Evolutionary conservation across 1,140 invertebrate genomes (phyloP), one percentile per base, ranked within the genome.

Genomic region (Harlomillsia oculata): DNA sequence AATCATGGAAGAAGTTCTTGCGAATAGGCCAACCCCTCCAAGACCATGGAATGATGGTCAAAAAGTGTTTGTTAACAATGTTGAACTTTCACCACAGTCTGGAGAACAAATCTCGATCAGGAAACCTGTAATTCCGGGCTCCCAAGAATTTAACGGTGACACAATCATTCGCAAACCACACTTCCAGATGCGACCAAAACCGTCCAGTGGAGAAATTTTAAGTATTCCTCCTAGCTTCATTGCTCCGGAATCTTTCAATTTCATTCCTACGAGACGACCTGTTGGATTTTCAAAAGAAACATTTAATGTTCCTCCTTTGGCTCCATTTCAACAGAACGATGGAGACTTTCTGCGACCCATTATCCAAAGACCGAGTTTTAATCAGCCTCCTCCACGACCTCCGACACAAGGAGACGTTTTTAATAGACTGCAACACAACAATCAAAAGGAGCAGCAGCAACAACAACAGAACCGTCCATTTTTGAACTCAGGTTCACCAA

Each of bases 61-160:
- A 14, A 57, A 57, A 51, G 46, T 57, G 1, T 36, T 46, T 16
- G 32, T 46, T 5, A 57, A 57, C 25, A 57, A 48, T 51, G 39
- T 26, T 16, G 55, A 57, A 44, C 20, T 43, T 5, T 30, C 36
- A 5, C 29, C 44, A 16, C 44, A 46, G 3, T 30, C 45, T 48
- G 28, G 21, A 34, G 45, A 48, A 21, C 30, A n/a, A n/a, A n/a
- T n/a, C n/a, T n/a, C n/a, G 29, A 30, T 30, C 28, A 48, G 45
- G 39, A 41, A 41, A 21, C 9, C 39, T 9, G 3, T 9, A 8
- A 41, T 23, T 41, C 43, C 25, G 14, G 13, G 23, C 18, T 36
- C 51, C 28, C 45, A 39, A 44, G 41, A 51, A 39, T 51, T 51
- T 18, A 39, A 25, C n/a, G 34, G 14, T 30, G 40, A 29, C 23